Evolutionary conservation across 2,888 invertebrate genomes (phyloP), one percentile per base, ranked within the genome.

Genomic region (Sussaba pulchella): DNA sequence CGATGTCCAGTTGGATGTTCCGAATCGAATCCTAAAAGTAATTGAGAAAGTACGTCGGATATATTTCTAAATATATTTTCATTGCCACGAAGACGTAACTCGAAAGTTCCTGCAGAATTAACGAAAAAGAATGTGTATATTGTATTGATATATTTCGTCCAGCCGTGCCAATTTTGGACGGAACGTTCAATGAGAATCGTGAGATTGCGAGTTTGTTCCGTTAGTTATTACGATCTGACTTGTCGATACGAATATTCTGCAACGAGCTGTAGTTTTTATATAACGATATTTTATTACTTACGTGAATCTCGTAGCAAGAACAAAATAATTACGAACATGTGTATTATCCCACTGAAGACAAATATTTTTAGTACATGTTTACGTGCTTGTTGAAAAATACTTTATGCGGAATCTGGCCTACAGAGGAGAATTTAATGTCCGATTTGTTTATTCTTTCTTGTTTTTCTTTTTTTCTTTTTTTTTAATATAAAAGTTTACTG

Each of bases 81-180:
- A 31, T 5, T 31, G 31, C 31, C 2, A 31, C 31, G 31, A 31
- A 6, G 31, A 31, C 31, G 69, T 59, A 19, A 47, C 43, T 72
- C 36, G 67, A 73, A 73, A 77, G 77, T 81, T 81, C 81, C 77
- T 81, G 57, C 77, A 73, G n/a, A n/a, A 54, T 54, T 14, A 2
- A 31, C 4, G 14, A 39, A 19, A 14, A 43, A 26, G 6, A 24
- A 31, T 19, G 4, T n/a, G n/a, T n/a, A n/a, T n/a, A n/a, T n/a
- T n/a, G n/a, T n/a, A 17, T 31, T 31, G 31, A 59, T 43, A 43
- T 26, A 54, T 64, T 73, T 64, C 47, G 45, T 36, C 31, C 17
- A 19, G 50, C 5, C 52, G 45, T 36, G 67, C 76, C 61, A 59
- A 67, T 76, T 75, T 52, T 43, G 12, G 47, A 57, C 26, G 1